Base-by-base conservation (phyloP, 2,797 vertebrate species). In the Delichon dasypus region DNA sequence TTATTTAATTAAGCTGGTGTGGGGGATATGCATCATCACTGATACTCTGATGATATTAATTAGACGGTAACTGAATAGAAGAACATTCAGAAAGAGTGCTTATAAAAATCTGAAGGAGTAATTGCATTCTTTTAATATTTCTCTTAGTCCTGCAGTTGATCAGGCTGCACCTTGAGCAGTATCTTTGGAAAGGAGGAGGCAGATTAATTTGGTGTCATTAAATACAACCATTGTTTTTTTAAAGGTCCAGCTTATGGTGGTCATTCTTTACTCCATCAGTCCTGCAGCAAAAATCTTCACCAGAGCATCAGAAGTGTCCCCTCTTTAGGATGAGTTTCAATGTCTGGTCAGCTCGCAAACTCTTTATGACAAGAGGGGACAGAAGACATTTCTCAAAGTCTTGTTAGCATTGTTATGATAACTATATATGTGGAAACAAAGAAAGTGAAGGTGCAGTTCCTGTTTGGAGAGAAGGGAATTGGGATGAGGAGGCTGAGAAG, bases 401-500 rank as follows among this genome's bases (percentile, higher is more conserved):
- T 81, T 89, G 71, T 65, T 93, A 17, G 44, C 38, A 34, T 83
- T 93, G 85, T 92, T 94, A 68, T 71, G 74, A 77, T 90, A 74
- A 83, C 72, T 74, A 5, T 12, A 9, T 77, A 65, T 40, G 13
- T 62, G 68, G 78, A 88, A 93, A 95, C 92, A 96, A 95, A 93
- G 93, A 81, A 36, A 50, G 3, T 95, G 79, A 88, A 92, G 61
- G 90, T 80, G 61, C 57, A 92, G 34, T 95, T 97, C 90, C 94
- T 95, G 85, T 85, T 92, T 89, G 66, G 79, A 83, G 79, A 88
- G 57, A 83, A 51, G 34, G 53, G 68, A 93, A 34, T 30, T 72
- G 70, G 76, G 89, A 91, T 88, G 87, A 74, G 65, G 80, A 57
- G 34, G 42, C 13, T 86, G 54, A 58, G 79, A 42, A 90, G 34